A percentile compares a stretch with the other conserved stretches of the same genome.
phyloP scores from a whole-genome alignment of 2,888 invertebrate genomes.

The Conomelus anceps region DNA sequence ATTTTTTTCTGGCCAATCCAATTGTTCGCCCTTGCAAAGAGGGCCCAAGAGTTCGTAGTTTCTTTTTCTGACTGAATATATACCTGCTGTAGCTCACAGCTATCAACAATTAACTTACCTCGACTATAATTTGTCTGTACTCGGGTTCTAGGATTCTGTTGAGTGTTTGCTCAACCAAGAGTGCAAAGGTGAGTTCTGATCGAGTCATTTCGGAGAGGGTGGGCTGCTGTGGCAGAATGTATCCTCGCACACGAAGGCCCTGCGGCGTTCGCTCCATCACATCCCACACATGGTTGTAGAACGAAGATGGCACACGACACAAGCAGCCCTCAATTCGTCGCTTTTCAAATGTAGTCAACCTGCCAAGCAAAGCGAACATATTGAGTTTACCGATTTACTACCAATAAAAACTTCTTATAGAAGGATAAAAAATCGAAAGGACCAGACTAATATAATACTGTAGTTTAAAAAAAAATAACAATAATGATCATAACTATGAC shows the following conservation, averaged over 20 bases:
- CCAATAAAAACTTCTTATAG: no score
- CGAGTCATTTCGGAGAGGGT: slow-evolving; percentile 94
- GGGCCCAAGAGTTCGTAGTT: no score
- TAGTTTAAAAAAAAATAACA: no score
- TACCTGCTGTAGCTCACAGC: no score
- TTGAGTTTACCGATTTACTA: no score
- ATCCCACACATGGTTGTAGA: slow-evolving; percentile 96
- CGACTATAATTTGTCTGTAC: slow-evolving; percentile 62
- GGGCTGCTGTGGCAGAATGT: slow-evolving; percentile 83
- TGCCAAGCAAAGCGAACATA: slow-evolving; percentile 39
- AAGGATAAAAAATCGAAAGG: no score
- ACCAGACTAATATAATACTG: no score
- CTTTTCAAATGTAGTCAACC: slow-evolving; percentile 73
- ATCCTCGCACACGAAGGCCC: slow-evolving; percentile 82
- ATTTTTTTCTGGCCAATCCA: no score
- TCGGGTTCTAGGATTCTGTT: slow-evolving; percentile 59
- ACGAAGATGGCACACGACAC: slow-evolving; percentile 88
- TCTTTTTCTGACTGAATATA: no score
- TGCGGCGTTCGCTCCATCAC: slow-evolving; percentile 81
- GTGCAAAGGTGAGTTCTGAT: slow-evolving; percentile 91
- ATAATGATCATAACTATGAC: no score
- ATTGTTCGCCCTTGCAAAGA: no score
- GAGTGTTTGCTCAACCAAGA: slow-evolving; percentile 81
- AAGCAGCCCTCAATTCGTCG: slow-evolving; percentile 92
- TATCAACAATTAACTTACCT: slow-evolving; percentile 41